These are phyloP conservation scores for Chelon auratus DNA, from an alignment of 2,797 vertebrate species.

Conservation along the genomic window DNA sequence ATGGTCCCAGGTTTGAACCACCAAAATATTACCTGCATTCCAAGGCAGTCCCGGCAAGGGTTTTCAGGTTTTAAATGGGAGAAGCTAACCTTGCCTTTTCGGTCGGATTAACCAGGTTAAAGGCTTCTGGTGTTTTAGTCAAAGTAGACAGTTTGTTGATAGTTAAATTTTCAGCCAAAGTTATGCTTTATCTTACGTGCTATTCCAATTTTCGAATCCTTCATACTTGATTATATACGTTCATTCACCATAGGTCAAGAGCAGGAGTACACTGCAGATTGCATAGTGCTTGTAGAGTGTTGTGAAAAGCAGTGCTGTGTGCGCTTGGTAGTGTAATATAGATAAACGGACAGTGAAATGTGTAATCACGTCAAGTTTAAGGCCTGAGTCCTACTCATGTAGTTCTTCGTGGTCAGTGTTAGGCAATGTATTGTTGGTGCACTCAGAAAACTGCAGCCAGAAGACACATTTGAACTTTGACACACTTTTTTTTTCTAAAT, in stretches of 20 bases:
- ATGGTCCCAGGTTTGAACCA: slow-evolving; percentile 29
- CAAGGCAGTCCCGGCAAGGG: slow-evolving; percentile 19
- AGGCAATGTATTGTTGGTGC: slow-evolving; percentile 11
- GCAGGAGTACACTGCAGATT: slow-evolving; percentile 46
- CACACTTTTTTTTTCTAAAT: slow-evolving; percentile 8
- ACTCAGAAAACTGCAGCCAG: background rate
- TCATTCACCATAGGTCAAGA: slow-evolving; percentile 50
- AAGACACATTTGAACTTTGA: slow-evolving; percentile 21
- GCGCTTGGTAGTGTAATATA: slow-evolving; percentile 29
- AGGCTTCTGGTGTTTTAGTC: slow-evolving; percentile 25
- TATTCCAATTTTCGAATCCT: slow-evolving; percentile 65
- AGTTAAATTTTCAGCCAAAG: slow-evolving; percentile 54
- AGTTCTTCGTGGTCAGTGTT: slow-evolving; percentile 44
- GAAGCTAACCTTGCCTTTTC: slow-evolving; percentile 18
- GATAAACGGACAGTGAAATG: slow-evolving; percentile 21
- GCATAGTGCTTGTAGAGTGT: slow-evolving; percentile 54
- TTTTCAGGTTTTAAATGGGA: slow-evolving; percentile 10
- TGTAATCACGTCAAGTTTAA: slow-evolving; percentile 34
- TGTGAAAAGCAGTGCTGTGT: slow-evolving; percentile 44
- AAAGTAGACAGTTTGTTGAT: slow-evolving; percentile 31
- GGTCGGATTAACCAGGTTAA: slow-evolving; percentile 22
- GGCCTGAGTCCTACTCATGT: slow-evolving; percentile 21
- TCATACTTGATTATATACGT: slow-evolving; percentile 64
- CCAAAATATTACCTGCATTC: slow-evolving; percentile 48
- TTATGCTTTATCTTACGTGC: slow-evolving; percentile 38